A percentile compares a stretch with the other conserved stretches of the same genome.
Evolutionary conservation across 2,113 vertebrate species (phyloP).

Genomic region (Oplegnathus fasciatus): DNA sequence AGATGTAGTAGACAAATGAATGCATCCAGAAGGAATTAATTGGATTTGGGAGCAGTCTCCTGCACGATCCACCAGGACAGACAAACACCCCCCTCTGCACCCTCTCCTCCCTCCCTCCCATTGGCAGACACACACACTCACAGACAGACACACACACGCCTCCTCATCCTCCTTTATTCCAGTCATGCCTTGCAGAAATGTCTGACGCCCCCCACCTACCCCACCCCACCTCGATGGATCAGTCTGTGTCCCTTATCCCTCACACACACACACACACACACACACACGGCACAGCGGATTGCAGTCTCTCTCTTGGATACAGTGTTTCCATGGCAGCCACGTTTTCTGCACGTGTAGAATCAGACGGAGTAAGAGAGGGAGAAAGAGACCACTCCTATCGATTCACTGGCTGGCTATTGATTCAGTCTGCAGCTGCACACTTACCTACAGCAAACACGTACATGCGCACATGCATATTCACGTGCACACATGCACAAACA

Average conservation of each 20-base stretch:
- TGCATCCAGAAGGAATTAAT: slow-evolving; percentile 85
- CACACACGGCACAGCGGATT: slow-evolving; percentile 60
- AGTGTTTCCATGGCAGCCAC: slow-evolving; percentile 84
- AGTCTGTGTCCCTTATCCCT: slow-evolving; percentile 77
- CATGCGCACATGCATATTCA: not conserved
- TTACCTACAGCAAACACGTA: slow-evolving; percentile 51
- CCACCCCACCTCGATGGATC: slow-evolving; percentile 62
- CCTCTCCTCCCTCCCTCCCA: slow-evolving; percentile 34
- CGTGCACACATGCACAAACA: slow-evolving; percentile 2
- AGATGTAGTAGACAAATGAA: slow-evolving; percentile 81
- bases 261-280: slow-evolving; percentile 52
- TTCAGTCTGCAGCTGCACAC: slow-evolving; percentile 66
- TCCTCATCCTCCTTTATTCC: slow-evolving; percentile 77
- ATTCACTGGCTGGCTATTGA: slow-evolving; percentile 67
- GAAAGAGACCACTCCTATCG: slow-evolving; percentile 73
- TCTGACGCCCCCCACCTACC: slow-evolving; percentile 73
- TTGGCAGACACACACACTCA: slow-evolving; percentile 45
- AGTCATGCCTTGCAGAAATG: slow-evolving; percentile 82
- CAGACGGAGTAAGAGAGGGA: slow-evolving; percentile 52
- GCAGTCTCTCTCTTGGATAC: slow-evolving; percentile 78
- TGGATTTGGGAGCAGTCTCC: slow-evolving; percentile 83
- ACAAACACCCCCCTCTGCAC: slow-evolving; percentile 64
- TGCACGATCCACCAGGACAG: slow-evolving; percentile 80
- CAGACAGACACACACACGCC: slow-evolving; percentile 41
- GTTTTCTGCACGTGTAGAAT: slow-evolving; percentile 79